Evolutionary conservation across 2,113 vertebrate genomes (phyloP), one percentile per base, ranked within the genome.

Genomic region (Lutjanus erythropterus): DNA sequence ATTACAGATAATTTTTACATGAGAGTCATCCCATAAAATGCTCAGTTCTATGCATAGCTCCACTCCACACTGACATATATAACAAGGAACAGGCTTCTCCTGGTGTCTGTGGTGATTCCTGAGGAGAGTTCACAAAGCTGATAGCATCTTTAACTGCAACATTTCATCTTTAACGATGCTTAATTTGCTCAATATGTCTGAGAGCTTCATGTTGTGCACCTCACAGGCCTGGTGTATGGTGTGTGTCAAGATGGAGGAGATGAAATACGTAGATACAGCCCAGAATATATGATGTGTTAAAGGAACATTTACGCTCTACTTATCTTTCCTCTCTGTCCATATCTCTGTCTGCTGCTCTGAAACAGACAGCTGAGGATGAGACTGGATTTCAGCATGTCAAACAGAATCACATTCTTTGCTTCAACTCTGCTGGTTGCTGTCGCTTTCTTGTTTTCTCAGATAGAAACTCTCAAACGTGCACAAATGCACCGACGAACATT

Each of bases 281-380:
- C 71, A 69, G 80, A 87, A 89, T 85, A 81, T 86, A 89, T 71
- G 84, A 90, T 73, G 73, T 86, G 74, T 78, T 89, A 53, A 84
- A 81, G 81, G 74, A 85, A 86, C 82, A 78, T 88, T 88, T 83
- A 87, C 46, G 78, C 78, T 88, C 77, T 69, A 84, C 82, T 92
- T 86, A 84, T 87, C 87, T 89, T 25, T 47, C 52, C 71, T 68
- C 71, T 80, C 52, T 15, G 49, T 84, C 79, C 78, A 31, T 76
- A 86, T 86, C 67, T 85, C 53, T 65, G 62, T 80, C 81, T 82
- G 80, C 74, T 66, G 67, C 85, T 75, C 71, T 73, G 66, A 68
- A 35, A 37, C 71, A 84, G 77, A 80, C 77, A 76, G 85, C 83
- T 9, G 62, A 70, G 81, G 83, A 90, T 60, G 78, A 81, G 66